Conservation (phyloP, 2,113 vertebrate species). For the Tragelaphus scriptus region DNA sequence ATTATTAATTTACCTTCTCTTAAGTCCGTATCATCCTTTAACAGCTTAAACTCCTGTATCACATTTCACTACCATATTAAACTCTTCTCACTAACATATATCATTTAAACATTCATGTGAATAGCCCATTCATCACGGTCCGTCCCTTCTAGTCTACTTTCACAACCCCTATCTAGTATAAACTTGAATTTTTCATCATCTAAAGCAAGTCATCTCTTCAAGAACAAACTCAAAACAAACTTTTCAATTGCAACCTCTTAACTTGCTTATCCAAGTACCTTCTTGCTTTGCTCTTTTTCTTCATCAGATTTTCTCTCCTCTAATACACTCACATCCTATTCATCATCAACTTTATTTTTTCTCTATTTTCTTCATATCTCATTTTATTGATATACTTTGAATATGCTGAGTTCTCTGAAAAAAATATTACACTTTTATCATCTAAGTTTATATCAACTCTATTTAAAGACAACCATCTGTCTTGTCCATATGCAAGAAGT, state of each 20-base stretch:
- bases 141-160: not conserved
- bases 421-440: not conserved
- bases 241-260: not conserved
- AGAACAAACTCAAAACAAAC: not conserved
- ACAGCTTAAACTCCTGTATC: not conserved
- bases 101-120: not conserved
- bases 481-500: not conserved
- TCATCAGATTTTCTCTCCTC: not conserved
- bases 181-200: not conserved
- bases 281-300: not conserved
- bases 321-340: not conserved
- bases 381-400: not conserved
- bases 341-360: not conserved
- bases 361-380: not conserved
- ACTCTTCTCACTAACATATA: not conserved
- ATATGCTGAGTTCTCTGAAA: not conserved
- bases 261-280: not conserved
- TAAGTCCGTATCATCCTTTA: not conserved
- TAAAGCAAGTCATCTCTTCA: not conserved
- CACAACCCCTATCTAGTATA: not conserved
- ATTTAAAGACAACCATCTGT: conserved; percentile 19
- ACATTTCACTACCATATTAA: not conserved
- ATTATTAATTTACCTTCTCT: not conserved
- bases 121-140: not conserved
- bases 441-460: conserved; percentile 10